Conservation (phyloP, 2,888 invertebrate genomes). For the Pristionchus maxplancki region DNA sequence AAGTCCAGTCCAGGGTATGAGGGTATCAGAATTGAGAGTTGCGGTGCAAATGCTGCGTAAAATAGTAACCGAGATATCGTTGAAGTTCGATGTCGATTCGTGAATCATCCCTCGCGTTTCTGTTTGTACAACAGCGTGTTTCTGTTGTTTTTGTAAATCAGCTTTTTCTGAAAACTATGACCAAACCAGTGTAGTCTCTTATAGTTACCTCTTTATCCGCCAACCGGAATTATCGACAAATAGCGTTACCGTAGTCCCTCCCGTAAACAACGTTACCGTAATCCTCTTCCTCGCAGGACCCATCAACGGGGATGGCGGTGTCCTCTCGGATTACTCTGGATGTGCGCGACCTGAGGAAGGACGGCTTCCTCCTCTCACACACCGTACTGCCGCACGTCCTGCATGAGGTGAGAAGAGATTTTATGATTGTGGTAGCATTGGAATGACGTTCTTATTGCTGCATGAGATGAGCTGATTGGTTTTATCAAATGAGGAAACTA, state of each 20-base stretch:
- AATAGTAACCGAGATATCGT: neutral
- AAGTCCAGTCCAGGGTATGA: no score
- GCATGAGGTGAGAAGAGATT: slow-evolving; percentile 65
- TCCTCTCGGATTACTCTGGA: slow-evolving; percentile 61
- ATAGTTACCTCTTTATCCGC: neutral
- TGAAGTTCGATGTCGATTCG: neutral
- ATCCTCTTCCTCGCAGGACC: slow-evolving; percentile 57
- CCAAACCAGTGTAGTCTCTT: no score
- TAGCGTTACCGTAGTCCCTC: neutral
- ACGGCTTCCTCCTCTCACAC: slow-evolving; percentile 74
- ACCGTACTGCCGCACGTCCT: slow-evolving; percentile 75
- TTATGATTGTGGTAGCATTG: no score
- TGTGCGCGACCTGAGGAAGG: slow-evolving; percentile 78
- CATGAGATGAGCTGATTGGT: no score
- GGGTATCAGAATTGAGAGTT: no score
- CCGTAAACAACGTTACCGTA: neutral
- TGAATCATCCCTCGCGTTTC: neutral
- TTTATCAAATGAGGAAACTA: no score
- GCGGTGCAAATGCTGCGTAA: no score
- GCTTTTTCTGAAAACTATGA: no score
- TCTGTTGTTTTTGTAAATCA: slow-evolving; percentile 3
- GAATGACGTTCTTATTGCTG: no score
- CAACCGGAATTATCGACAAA: neutral
- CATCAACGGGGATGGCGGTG: slow-evolving; percentile 52
- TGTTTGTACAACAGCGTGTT: neutral